Conservation (phyloP, 2,113 vertebrate genomes). For the Myanophis thanlyinensis region DNA sequence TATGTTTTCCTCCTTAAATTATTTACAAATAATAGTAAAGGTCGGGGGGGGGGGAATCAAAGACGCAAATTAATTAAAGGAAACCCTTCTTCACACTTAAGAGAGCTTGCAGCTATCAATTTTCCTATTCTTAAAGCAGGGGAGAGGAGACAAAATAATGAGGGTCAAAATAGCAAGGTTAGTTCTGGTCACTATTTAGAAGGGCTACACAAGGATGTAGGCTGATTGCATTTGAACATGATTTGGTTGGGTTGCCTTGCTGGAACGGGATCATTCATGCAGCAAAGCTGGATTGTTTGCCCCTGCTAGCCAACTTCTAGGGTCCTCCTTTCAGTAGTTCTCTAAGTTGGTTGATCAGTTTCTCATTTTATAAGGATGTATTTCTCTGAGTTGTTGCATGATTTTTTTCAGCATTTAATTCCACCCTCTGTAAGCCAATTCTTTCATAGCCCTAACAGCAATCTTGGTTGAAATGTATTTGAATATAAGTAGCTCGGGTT, state of each 20-base stretch:
- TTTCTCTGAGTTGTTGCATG: neutral
- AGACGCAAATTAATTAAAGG: neutral
- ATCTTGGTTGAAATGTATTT: neutral
- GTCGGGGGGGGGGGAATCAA: too few species aligned
- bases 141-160: neutral
- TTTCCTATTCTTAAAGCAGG: neutral
- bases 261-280: neutral
- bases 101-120: neutral
- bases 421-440: neutral
- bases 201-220: neutral
- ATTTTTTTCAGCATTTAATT: neutral
- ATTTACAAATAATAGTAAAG: too few species aligned
- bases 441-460: neutral
- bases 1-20: too few species aligned
- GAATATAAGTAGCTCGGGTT: too few species aligned
- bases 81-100: neutral
- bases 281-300: neutral
- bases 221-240: neutral
- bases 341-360: neutral
- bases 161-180: neutral
- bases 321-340: neutral
- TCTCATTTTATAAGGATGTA: neutral
- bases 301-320: neutral
- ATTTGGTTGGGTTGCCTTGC: neutral
- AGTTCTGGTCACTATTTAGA: neutral